Evolutionary conservation across 2,797 vertebrate genomes (phyloP), one percentile per base, ranked within the genome.

Genomic region (Mastacembelus armatus): DNA sequence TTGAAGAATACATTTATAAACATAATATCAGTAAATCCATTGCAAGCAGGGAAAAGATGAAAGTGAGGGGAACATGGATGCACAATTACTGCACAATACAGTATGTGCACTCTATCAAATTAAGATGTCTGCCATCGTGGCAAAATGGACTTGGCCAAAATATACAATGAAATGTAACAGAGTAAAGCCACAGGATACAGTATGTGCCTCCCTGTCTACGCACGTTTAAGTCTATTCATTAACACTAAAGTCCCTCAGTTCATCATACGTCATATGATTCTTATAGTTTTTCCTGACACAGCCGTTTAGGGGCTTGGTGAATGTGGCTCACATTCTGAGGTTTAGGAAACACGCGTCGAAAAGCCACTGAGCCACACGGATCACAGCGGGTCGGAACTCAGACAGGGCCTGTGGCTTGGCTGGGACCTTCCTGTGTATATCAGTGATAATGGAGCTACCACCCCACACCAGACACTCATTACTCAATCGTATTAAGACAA

Each of bases 261-360:
- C 44, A 68, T 73, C 75, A 29, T 74, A 72, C 75, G 68, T 81
- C 72, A 82, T 90, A 67, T 78, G 65, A 85, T 77, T 85, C 84
- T 70, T 85, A 68, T 55, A 79, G 57, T 85, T 90, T 89, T 72
- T 88, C 84, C 89, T 85, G 85, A 90, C 88, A 26, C 85, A 87
- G 89, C 81, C 63, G 49, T 91, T 92, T 86, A 82, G 76, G 76
- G 61, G 71, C 77, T 85, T 15, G 43, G 85, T 87, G 85, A 79
- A 80, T 88, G 85, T 88, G 91, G 89, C 87, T 80, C 79, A 57
- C 92, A 90, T 92, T 89, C 91, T 85, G 90, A 86, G 91, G 85
- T 87, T 86, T 61, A 75, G 82, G 77, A 88, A 88, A 84, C 87
- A 85, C 81, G 77, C 72, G 76, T 76, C 82, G 84, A 87, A 81